Conservation (phyloP, 2,113 vertebrate genomes). For the Glaucidium brasilianum region DNA sequence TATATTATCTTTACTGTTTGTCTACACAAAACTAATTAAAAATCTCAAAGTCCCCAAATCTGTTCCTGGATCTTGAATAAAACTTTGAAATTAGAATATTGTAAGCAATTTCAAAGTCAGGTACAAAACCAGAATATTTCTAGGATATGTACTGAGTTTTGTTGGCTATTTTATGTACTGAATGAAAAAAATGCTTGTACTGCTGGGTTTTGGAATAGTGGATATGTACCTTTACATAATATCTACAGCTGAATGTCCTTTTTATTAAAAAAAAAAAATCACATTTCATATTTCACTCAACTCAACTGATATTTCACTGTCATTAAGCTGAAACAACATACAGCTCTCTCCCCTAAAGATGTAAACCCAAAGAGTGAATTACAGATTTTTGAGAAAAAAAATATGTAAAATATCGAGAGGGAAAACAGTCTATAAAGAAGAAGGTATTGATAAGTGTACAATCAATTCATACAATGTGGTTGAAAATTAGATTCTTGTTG, state of each 20-base stretch:
- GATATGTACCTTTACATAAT: not conserved
- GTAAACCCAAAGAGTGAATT: not conserved
- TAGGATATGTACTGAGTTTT: not conserved
- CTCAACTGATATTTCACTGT: not conserved
- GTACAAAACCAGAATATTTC: not conserved
- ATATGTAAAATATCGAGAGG: not conserved
- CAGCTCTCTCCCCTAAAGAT: not conserved
- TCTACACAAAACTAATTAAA: not conserved
- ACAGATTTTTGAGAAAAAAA: not conserved
- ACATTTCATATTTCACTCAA: not conserved
- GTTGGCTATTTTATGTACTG: not conserved
- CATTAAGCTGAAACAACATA: not conserved
- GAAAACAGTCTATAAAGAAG: not conserved
- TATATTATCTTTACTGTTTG: not conserved
- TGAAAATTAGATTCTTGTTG: not conserved
- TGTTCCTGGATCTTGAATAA: not conserved
- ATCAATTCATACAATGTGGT: not conserved
- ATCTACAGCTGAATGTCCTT: not conserved
- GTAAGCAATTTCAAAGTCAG: not conserved
- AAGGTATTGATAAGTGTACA: not conserved
- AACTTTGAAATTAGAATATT: not conserved
- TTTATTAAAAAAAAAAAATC: not conserved
- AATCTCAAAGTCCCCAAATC: not conserved
- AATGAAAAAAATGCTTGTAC: not conserved
- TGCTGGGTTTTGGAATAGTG: not conserved